Base-by-base conservation (phyloP, 2,797 vertebrate species). In the Pseudochromis fuscus region DNA sequence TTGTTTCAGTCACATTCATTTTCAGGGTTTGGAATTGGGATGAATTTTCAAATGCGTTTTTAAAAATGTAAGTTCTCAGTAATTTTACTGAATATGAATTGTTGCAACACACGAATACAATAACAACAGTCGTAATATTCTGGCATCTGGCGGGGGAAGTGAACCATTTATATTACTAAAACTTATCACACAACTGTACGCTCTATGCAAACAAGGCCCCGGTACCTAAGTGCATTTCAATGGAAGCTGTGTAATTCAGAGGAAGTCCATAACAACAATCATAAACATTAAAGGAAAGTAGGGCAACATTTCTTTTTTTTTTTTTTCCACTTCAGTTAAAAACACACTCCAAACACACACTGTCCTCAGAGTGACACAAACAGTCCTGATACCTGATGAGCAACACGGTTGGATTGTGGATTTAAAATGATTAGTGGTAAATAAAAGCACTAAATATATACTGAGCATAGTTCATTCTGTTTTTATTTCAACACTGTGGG, bases 361-460 rank as follows among this genome's bases (percentile, higher is more conserved):
- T 2, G 8, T 19, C 31, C 35, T 70, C 66, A 63, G 33, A 25
- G 65, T 51, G 56, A 42, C 11, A 57, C 53, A 33, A 50, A 73
- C 50, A 58, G 3, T 49, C 23, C 28, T 33, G 25, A 55, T 19
- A 25, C 46, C 27, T 19, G 18, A 15, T 3, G 46, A 66, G 23
- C 45, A 46, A 33, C 46, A 51, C 58, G 31, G 6, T 65, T 24
- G 13, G 35, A 37, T 37, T 72, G 31, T 31, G 27, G 56, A n/a
- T 15, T 68, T 1, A 16, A 52, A 27, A 19, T 18, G 15, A 18
- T 55, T 27, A n/a, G 9, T 21, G 0, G n/a, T 28, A 12, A 28
- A 18, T 5, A 50, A 21, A 16, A 51, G 27, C 18, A 25, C 15
- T 18, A 21, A 35, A 75, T 35, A 2, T 35, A 2, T 1, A 53